Conservation (phyloP, 2,113 vertebrate genomes). For the Merops nubicus region DNA sequence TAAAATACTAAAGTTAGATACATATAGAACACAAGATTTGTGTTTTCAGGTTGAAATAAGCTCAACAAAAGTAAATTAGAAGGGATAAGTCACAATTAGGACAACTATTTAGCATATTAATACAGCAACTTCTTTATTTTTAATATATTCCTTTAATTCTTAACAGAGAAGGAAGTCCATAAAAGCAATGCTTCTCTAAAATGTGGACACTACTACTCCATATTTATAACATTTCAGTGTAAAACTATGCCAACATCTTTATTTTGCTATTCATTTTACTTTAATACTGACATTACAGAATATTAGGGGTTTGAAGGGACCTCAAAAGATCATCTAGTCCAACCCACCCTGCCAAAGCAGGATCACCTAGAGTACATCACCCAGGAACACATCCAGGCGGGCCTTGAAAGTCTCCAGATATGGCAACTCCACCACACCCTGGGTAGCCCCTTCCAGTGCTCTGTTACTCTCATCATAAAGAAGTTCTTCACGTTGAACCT, state of each 20-base stretch:
- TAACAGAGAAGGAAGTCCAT: neutral
- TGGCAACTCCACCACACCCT: too few species aligned
- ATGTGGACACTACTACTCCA: neutral
- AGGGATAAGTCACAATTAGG: neutral
- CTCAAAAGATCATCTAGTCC: too few species aligned
- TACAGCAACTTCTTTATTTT: neutral
- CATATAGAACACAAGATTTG: neutral
- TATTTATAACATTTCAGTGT: neutral
- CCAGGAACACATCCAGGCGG: too few species aligned
- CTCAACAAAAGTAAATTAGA: neutral
- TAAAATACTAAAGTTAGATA: neutral
- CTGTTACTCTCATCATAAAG: too few species aligned
- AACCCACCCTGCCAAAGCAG: too few species aligned
- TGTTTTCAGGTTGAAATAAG: neutral
- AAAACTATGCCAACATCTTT: neutral
- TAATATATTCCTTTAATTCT: slow-evolving; percentile 15
- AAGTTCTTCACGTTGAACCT: too few species aligned
- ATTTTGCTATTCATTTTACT: neutral
- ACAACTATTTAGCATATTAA: neutral
- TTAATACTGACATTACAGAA: neutral
- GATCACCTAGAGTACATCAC: too few species aligned
- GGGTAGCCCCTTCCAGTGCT: too few species aligned
- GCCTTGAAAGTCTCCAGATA: too few species aligned
- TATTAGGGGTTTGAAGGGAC: too few species aligned
- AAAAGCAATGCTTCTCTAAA: neutral